Conservation (phyloP, 2,797 vertebrate species). For the Loris lydekkerianus region DNA sequence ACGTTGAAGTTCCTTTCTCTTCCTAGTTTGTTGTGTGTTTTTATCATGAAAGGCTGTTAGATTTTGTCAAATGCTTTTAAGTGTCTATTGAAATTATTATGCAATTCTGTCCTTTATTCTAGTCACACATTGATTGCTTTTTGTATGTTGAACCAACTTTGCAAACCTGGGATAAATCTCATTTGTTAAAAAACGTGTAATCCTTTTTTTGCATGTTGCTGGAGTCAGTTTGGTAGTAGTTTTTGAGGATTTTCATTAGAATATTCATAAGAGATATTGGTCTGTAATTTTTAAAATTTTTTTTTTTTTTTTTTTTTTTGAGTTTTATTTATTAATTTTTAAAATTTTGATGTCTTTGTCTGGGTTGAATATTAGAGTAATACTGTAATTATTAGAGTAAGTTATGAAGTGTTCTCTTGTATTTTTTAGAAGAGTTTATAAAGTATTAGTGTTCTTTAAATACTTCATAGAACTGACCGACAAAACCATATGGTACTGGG, state of each 20-base stretch:
- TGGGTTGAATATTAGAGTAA: neutral
- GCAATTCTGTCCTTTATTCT: neutral
- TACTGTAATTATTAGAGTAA: neutral
- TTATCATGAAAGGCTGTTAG: neutral
- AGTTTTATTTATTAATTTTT: no score
- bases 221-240: conserved; percentile 6
- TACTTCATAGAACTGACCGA: neutral
- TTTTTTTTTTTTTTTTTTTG: no score
- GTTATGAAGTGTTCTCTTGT: neutral
- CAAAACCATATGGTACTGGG: neutral
- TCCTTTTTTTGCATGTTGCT: neutral
- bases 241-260: neutral
- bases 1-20: neutral
- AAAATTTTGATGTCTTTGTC: conserved; percentile 7
- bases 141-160: neutral
- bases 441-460: neutral
- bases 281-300: neutral
- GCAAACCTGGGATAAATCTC: neutral
- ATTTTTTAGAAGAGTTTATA: neutral
- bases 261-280: neutral
- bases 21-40: neutral
- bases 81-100: neutral
- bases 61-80: conserved; percentile 13
- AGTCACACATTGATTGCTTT: neutral
- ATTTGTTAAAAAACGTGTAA: neutral